phyloP scores from a whole-genome alignment of 1,140 invertebrate species.

The Lycorma delicatula region DNA sequence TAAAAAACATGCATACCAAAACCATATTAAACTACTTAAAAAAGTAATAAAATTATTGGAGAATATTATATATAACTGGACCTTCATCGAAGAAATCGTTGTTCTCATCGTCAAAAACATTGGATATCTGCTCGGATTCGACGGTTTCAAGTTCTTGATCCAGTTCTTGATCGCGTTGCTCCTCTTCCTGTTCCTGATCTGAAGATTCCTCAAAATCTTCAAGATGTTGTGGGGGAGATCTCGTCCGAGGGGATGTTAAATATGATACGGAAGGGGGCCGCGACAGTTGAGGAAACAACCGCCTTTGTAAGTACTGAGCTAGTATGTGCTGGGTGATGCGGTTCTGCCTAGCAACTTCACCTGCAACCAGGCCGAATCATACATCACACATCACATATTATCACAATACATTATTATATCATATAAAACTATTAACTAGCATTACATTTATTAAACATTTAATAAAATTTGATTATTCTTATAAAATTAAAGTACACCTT shows the following conservation, averaged over 20 bases:
- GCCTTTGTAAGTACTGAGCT: conserved; percentile 55
- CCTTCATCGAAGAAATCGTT: conserved; percentile 24
- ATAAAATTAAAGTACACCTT: too few species aligned
- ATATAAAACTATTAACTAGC: too few species aligned
- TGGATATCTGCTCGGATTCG: conserved; percentile 50
- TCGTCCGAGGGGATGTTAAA: not conserved
- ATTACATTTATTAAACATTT: too few species aligned
- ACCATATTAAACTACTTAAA: too few species aligned
- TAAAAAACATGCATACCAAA: too few species aligned
- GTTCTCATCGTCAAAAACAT: conserved; percentile 39
- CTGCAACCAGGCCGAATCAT: conserved; percentile 23
- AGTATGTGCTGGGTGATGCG: conserved; percentile 60
- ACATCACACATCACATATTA: too few species aligned
- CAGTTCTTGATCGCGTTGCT: conserved; percentile 19
- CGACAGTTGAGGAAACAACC: conserved; percentile 44
- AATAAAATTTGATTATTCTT: too few species aligned
- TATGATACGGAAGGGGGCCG: conserved; percentile 33
- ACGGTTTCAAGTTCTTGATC: conserved; percentile 48
- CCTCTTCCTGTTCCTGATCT: conserved; percentile 10
- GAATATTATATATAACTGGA: too few species aligned
- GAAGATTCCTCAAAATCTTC: not conserved
- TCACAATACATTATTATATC: too few species aligned
- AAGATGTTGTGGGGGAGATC: not conserved
- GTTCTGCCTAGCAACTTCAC: conserved; percentile 56
- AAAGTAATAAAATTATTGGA: too few species aligned